These are phyloP conservation scores for Tachysurus vachellii DNA, from an alignment of 2,113 vertebrate species.

Conservation along the genomic window DNA sequence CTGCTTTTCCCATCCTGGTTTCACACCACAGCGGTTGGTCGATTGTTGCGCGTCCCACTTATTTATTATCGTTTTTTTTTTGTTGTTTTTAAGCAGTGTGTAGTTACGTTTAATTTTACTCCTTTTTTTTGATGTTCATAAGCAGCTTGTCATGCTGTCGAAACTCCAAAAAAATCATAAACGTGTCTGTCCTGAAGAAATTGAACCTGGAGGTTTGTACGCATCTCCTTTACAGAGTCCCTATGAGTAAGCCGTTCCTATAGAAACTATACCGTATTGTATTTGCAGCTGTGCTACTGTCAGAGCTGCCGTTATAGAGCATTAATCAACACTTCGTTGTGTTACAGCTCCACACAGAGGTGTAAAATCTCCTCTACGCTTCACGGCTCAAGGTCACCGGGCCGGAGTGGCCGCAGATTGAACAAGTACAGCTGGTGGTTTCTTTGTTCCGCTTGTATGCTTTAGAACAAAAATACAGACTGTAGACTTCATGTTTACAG, in stretches of 20 bases:
- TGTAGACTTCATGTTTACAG: not conserved
- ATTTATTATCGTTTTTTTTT: not conserved
- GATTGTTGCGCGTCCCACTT: not conserved
- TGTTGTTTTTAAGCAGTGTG: not conserved
- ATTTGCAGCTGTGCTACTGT: not conserved
- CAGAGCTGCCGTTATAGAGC: not conserved
- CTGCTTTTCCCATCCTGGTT: not conserved
- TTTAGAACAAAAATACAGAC: conserved; percentile 20
- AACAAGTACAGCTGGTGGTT: not conserved
- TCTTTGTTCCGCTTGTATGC: not conserved
- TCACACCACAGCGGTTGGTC: not conserved
- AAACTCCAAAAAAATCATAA: not conserved
- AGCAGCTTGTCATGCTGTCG: not conserved
- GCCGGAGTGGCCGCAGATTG: not conserved
- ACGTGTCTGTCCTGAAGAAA: not conserved
- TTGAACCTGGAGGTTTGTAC: not conserved
- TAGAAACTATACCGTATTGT: not conserved
- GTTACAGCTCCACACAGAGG: too few relatives aligned
- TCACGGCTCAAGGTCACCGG: not conserved
- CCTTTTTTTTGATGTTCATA: not conserved
- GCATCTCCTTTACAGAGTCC: not conserved
- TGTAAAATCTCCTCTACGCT: not conserved
- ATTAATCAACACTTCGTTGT: not conserved
- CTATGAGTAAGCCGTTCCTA: not conserved
- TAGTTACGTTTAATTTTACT: too few relatives aligned